phyloP scores from a whole-genome alignment of 30 jellyfish, hydroid and myxozoan genomes.

The Aurelia aurita region DNA sequence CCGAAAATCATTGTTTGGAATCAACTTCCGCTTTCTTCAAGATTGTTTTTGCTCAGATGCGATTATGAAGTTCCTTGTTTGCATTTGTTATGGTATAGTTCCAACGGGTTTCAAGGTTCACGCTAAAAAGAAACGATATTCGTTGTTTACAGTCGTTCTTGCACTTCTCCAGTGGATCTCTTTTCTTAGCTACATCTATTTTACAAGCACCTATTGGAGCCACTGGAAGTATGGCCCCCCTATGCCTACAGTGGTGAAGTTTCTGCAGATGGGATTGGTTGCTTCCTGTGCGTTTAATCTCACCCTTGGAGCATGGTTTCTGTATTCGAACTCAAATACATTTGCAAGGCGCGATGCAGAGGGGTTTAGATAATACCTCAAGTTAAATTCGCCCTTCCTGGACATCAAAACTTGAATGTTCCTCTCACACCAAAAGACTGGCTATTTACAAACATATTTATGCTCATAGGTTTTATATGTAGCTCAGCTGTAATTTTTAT shows the following conservation, averaged over 20 bases:
- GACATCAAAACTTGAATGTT: background rate
- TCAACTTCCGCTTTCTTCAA: background rate
- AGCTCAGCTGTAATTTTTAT: background rate
- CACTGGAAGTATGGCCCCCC: background rate
- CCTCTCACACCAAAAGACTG: background rate
- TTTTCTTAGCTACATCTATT: background rate
- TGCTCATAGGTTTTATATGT: background rate
- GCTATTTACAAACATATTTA: background rate
- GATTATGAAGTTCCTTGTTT: conserved; percentile 5
- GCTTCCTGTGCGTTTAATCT: conserved; percentile 18
- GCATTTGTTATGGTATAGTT: background rate
- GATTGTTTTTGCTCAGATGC: background rate
- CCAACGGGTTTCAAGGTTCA: background rate
- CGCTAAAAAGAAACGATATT: background rate
- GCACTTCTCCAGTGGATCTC: background rate
- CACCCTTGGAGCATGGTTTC: conserved; percentile 1
- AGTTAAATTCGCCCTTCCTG: background rate
- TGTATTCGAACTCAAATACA: background rate
- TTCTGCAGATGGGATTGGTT: conserved; percentile 5
- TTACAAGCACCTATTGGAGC: background rate
- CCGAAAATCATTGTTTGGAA: background rate
- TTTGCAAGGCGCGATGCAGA: background rate
- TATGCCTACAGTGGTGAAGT: conserved; percentile 1
- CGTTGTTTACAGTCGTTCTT: background rate
- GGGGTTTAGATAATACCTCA: background rate